Evolutionary conservation across 2,888 invertebrate genomes (phyloP).

Genomic region (Drosophila paranaensis): DNA sequence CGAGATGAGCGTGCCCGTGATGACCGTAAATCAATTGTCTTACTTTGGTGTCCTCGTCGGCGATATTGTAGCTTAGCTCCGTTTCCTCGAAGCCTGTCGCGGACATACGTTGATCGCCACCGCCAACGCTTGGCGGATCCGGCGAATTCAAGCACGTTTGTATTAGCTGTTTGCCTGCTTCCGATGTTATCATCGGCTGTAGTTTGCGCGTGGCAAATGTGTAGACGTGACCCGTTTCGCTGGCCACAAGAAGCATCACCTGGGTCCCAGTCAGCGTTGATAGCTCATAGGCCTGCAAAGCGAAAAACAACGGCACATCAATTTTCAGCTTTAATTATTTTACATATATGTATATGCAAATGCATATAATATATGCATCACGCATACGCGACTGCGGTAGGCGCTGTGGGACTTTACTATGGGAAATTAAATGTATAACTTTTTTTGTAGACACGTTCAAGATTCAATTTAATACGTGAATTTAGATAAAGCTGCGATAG

Average conservation of each 20-base stretch:
- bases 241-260: conserved; percentile 99
- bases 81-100: conserved; percentile 99
- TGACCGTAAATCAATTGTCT: conserved; percentile 96
- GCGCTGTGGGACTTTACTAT: no score
- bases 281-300: conserved; percentile 97
- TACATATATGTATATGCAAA: no score
- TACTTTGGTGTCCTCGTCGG: conserved; percentile 98
- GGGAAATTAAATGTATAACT: no score
- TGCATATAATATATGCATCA: no score
- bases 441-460: no score
- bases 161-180: conserved; percentile 98
- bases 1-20: conserved; percentile 89
- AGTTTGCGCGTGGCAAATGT: conserved; percentile 99
- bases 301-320: neutral
- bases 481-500: no score
- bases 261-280: conserved; percentile 99
- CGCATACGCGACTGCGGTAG: no score
- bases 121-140: conserved; percentile 91
- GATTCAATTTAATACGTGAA: no score
- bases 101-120: conserved; percentile 97
- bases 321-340: no score
- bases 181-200: conserved; percentile 99
- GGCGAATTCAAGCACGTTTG: conserved; percentile 99
- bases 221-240: conserved; percentile 99
- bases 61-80: conserved; percentile 98